Evolutionary conservation across 1,140 invertebrate species (phyloP).

Genomic region (Cydia fagiglandana): DNA sequence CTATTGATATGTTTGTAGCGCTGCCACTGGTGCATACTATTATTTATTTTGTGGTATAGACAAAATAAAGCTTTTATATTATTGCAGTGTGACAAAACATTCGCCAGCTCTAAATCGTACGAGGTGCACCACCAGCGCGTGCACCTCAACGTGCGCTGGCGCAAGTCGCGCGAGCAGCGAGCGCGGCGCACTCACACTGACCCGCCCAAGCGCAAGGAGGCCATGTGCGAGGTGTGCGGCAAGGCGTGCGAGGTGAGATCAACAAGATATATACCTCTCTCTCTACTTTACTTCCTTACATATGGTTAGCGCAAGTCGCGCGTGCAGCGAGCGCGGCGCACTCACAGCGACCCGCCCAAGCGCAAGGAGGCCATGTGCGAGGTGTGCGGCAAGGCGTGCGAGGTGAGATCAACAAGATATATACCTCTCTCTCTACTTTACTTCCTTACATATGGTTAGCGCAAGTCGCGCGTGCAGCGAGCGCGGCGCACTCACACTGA

Average conservation of each 20-base stretch:
- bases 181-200: background rate
- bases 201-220: background rate
- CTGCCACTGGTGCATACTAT: too few relatives aligned
- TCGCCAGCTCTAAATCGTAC: constrained; percentile 1
- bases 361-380: constrained; percentile 11
- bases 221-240: constrained; percentile 8
- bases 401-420: background rate
- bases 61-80: background rate
- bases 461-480: constrained; percentile 1
- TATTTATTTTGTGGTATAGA: too few relatives aligned
- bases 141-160: constrained; percentile 12
- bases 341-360: background rate
- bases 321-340: background rate
- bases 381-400: constrained; percentile 10
- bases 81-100: constrained; percentile 19
- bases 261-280: too few relatives aligned
- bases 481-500: background rate
- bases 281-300: too few relatives aligned
- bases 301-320: constrained; percentile 3
- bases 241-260: constrained; percentile 11
- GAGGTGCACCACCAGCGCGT: background rate
- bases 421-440: too few relatives aligned
- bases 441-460: background rate
- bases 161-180: constrained; percentile 5
- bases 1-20: too few relatives aligned